Evolutionary conservation across 2,888 invertebrate species (phyloP).

Genomic region (Pandemis corylana): DNA sequence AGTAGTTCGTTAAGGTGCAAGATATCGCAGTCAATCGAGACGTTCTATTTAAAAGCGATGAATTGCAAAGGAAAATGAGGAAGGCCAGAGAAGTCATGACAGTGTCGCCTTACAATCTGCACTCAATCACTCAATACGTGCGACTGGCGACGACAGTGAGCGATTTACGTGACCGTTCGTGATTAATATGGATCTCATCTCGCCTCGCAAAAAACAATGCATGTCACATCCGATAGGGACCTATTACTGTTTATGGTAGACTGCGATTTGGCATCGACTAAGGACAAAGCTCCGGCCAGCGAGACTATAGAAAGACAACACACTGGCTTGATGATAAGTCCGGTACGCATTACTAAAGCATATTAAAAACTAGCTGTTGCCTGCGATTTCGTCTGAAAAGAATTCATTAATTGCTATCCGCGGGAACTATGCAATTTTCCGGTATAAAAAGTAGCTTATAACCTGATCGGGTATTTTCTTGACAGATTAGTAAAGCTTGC

Average conservation of each 20-base stretch:
- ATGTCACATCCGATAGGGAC: constrained; percentile 46
- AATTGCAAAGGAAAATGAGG: constrained; percentile 51
- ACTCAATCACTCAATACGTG: constrained; percentile 54
- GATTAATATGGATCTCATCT: constrained; percentile 54
- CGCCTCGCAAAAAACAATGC: constrained; percentile 51
- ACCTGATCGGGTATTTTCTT: too few species aligned
- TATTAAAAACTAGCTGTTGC: neutral
- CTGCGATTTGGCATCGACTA: constrained; percentile 28
- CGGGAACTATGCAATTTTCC: too few species aligned
- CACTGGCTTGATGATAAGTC: neutral
- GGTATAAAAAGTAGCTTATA: too few species aligned
- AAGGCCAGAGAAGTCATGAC: constrained; percentile 53
- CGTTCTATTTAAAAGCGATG: constrained; percentile 44
- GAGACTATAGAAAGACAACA: neutral
- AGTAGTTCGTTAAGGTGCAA: neutral
- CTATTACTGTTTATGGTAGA: constrained; percentile 49
- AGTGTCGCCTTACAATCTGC: constrained; percentile 53
- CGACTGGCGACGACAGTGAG: constrained; percentile 59
- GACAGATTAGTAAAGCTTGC: too few species aligned
- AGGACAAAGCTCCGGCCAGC: neutral
- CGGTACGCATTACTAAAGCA: too few species aligned
- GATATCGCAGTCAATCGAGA: constrained; percentile 45
- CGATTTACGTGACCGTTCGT: constrained; percentile 57
- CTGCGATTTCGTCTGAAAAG: too few species aligned
- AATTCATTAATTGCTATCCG: too few species aligned